These are phyloP conservation scores for Anolis sagrei DNA, from an alignment of 2,113 vertebrate genomes.

Conservation along the genomic window DNA sequence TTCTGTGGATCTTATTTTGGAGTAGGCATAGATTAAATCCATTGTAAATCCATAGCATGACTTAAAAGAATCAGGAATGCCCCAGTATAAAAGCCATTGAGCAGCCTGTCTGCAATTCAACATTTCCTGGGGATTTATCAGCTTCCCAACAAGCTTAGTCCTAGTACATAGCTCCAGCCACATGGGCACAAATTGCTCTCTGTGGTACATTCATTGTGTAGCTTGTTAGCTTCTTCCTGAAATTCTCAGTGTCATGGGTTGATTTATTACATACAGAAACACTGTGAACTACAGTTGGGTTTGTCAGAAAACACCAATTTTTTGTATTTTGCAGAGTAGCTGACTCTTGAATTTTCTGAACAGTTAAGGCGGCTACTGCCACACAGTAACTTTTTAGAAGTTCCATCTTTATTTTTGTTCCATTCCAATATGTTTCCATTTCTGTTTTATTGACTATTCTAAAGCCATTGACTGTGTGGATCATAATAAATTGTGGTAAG, in stretches of 20 bases:
- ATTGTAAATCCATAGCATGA: neutral
- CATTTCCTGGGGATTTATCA: neutral
- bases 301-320: constrained; percentile 35
- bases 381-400: neutral
- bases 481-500: no score
- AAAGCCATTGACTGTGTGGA: no score
- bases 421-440: no score
- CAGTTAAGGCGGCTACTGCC: constrained; percentile 26
- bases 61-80: neutral
- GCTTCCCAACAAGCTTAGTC: neutral
- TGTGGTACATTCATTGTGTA: neutral
- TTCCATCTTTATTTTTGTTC: neutral
- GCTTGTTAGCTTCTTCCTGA: constrained; percentile 15
- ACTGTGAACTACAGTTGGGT: constrained; percentile 21
- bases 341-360: neutral
- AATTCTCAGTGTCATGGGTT: neutral
- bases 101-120: neutral
- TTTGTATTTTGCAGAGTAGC: constrained; percentile 15
- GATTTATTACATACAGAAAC: constrained; percentile 37
- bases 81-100: neutral
- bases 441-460: no score
- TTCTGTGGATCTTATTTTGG: neutral
- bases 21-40: neutral
- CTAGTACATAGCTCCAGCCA: constrained; percentile 18
- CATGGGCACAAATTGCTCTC: neutral